Base-by-base conservation (phyloP, 1,140 invertebrate species). In the Eumaeus atala region DNA sequence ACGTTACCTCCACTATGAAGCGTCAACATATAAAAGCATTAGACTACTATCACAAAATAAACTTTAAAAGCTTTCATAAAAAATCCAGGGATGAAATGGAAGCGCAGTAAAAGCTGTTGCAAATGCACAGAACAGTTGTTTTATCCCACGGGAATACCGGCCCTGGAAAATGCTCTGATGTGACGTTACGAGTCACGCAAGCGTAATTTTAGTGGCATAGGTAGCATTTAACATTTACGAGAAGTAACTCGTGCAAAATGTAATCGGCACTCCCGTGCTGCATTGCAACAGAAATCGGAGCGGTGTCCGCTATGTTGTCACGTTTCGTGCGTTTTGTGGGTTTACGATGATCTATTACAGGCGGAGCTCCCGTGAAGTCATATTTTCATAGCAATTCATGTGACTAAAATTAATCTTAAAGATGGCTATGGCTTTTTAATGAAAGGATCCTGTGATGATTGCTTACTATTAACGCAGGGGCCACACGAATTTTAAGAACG, bases 31-130 rank as follows among this genome's bases (percentile, higher is more conserved):
- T 54, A 68, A 64, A 61, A 64, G 58, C 50, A 36, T 48, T 62
- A 54, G 51, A 71, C 62, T 57, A 69, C 63, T 58, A 65, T 59
- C 64, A 72, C n/a, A n/a, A n/a, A n/a, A n/a, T 74, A 74, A 80
- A 80, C 71, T 72, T 77, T 77, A 77, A 79, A 79, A 79, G 78
- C 74, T 74, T 79, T 78, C 72, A 79, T 79, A 78, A 74, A 73
- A 53, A 58, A 61, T 67, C 56, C 55, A 61, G 48, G 50, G 54
- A 63, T 69, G 70, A 69, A 73, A 75, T 70, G 67, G 71, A 70
- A 71, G 61, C 68, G 71, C 56, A 71, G 69, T 56, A 66, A 69
- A 75, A 68, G 66, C 69, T 51, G 56, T 28, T 6, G 54, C 65
- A 53, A 55, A 64, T 70, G 59, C 63, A 42, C 51, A 54, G 72